These are phyloP conservation scores for Acanthurus tractus DNA, from an alignment of 2,797 vertebrate species.

Conservation along the genomic window DNA sequence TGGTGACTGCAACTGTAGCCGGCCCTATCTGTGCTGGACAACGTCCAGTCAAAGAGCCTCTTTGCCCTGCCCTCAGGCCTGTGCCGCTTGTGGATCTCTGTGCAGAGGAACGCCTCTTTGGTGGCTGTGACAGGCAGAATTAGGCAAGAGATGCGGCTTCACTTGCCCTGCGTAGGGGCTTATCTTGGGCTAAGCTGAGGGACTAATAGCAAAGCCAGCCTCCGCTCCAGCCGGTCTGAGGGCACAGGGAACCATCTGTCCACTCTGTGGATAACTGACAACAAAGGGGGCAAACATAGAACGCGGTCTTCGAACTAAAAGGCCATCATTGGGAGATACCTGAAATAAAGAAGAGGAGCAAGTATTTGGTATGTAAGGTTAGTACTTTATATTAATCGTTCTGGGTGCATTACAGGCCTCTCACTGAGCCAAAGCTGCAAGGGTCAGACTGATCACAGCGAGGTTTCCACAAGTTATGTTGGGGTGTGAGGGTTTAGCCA, in stretches of 20 bases:
- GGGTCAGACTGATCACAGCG: slow-evolving; percentile 30
- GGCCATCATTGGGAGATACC: slow-evolving; percentile 72
- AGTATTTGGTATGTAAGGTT: slow-evolving; percentile 81
- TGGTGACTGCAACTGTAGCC: slow-evolving; percentile 49
- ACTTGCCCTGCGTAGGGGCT: slow-evolving; percentile 88
- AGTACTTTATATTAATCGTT: slow-evolving; percentile 76
- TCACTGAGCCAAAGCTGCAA: slow-evolving; percentile 27
- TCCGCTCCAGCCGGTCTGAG: slow-evolving; percentile 85
- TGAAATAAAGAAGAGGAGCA: slow-evolving; percentile 71
- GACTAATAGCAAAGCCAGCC: slow-evolving; percentile 87
- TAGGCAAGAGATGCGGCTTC: slow-evolving; percentile 87
- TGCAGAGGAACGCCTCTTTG: slow-evolving; percentile 87
- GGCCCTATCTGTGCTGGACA: slow-evolving; percentile 72
- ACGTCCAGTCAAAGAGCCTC: slow-evolving; percentile 81
- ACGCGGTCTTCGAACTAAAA: slow-evolving; percentile 74
- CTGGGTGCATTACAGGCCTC: slow-evolving; percentile 59
- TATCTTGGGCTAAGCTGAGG: slow-evolving; percentile 90
- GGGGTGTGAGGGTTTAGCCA: slow-evolving; percentile 20
- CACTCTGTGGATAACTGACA: slow-evolving; percentile 86
- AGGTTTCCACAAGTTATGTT: slow-evolving; percentile 35
- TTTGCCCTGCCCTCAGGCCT: slow-evolving; percentile 88
- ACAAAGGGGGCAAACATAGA: slow-evolving; percentile 83
- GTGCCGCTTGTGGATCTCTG: slow-evolving; percentile 84
- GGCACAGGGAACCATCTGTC: slow-evolving; percentile 91
- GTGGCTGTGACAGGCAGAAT: slow-evolving; percentile 90